Percentiles rank a stretch among this genome's conserved stretches.
phyloP scores from a whole-genome alignment of 2,888 invertebrate genomes.

The Epirrita christyi region DNA sequence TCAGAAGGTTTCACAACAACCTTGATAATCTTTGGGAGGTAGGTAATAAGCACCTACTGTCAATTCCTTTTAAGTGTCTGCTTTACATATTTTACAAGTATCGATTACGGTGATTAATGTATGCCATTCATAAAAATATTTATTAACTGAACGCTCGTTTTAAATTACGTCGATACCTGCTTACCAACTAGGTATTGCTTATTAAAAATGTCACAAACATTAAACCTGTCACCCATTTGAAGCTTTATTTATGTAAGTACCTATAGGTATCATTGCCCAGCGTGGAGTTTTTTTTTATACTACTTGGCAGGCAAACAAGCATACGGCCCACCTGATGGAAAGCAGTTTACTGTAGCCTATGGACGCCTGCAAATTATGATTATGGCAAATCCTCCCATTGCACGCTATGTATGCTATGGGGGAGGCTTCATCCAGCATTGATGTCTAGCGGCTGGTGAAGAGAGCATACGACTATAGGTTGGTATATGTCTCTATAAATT shows the following conservation, averaged over 20 bases:
- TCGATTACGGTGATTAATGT: constrained; percentile 36
- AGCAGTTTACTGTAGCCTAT: no score
- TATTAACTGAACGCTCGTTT: constrained; percentile 23
- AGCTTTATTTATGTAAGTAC: no score
- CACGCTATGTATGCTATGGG: no score
- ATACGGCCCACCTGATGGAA: no score
- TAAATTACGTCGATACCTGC: constrained; percentile 15
- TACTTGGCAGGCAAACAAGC: no score
- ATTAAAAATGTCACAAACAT: constrained; percentile 1
- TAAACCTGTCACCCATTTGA: background rate
- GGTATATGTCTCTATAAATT: background rate
- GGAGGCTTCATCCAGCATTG: no score
- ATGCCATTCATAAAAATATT: constrained; percentile 28
- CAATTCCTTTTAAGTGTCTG: constrained; percentile 12
- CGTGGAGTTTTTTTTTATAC: no score
- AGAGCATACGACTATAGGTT: background rate
- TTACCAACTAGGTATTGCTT: constrained; percentile 1
- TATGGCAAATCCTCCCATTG: no score
- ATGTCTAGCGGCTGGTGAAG: no score
- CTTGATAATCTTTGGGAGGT: constrained; percentile 12
- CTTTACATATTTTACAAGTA: constrained; percentile 27
- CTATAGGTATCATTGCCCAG: no score
- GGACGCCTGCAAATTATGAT: no score
- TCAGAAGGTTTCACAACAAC: constrained; percentile 13
- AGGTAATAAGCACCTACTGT: no score